These are phyloP conservation scores for Spinus pinus DNA, from an alignment of 2,797 vertebrate genomes.

Conservation along the genomic window DNA sequence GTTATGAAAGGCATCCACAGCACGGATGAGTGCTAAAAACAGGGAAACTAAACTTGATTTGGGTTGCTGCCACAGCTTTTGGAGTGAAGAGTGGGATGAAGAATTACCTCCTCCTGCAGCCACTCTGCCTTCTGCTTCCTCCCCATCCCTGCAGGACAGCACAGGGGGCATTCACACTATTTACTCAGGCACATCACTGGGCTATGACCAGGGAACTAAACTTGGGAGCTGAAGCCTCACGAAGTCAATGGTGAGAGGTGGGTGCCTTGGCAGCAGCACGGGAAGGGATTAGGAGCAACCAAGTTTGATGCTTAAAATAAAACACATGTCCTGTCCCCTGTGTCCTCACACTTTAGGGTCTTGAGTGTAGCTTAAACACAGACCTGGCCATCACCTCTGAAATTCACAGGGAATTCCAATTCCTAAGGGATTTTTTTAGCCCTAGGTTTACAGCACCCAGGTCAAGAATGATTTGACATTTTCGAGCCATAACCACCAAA, in stretches of 20 bases:
- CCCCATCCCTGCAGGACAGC: background rate
- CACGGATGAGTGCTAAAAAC: background rate
- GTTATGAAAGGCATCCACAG: background rate
- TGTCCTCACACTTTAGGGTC: background rate
- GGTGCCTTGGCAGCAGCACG: conserved; percentile 22
- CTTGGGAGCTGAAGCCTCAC: background rate
- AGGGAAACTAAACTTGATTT: background rate
- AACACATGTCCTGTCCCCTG: background rate
- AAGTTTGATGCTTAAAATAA: conserved; percentile 62
- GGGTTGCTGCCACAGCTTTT: background rate
- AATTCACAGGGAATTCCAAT: background rate
- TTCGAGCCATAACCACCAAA: conserved; percentile 1
- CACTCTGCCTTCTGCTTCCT: background rate
- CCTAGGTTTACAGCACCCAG: background rate
- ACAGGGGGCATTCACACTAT: background rate
- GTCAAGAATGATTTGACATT: conserved; percentile 22
- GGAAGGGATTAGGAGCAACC: conserved; percentile 57
- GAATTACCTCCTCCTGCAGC: background rate
- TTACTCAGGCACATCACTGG: background rate
- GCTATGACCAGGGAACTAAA: conserved; percentile 10
- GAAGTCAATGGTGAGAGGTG: background rate
- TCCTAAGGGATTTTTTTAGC: background rate
- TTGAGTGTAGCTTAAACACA: background rate
- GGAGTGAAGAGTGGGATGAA: fast-evolving
- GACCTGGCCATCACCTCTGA: background rate